Base-by-base conservation (phyloP, 1,140 invertebrate species). In the Pogonomyrmex barbatus region DNA sequence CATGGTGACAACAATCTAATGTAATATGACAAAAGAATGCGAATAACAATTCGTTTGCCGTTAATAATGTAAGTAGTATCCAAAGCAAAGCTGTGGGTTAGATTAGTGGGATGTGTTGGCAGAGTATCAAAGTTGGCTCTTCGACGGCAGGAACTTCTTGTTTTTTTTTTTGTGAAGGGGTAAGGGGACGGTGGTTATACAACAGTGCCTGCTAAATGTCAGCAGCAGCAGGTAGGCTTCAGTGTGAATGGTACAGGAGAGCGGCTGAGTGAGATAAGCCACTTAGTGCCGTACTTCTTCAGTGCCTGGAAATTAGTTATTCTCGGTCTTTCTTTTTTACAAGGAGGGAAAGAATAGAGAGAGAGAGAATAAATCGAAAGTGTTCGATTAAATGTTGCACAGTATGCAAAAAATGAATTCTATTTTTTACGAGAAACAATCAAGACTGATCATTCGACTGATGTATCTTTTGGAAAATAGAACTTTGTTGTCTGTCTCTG, bases 21-120 rank as follows among this genome's bases (percentile, higher is more conserved):
- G 47, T 70, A 68, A 67, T 50, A 50, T 56, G 47, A 56, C 12
- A 75, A 83, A 75, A 58, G 50, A 88, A 76, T 87, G 70, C 82
- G 17, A 65, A 78, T 78, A 75, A 58, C 47, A 71, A 86, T 78
- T 56, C 56, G 63, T 77, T 63, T 87, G 56, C 82, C 89, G 91
- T 92, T 92, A 92, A 91, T 91, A 63, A 75, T 90, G 89, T 89
- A 84, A 92, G 88, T 92, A 91, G 87, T 90, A 85, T 85, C 88
- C 87, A 92, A 93, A 94, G 93, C 93, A 91, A 94, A 94, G 93
- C 93, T 91, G 85, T 54, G 88, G 92, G 89, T 86, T 83, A 90
- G 45, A 76, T 83, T 89, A 56, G 86, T 90, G 87, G 94, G 92
- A 94, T 94, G 94, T 94, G 94, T 94, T 94, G 94, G 94, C 93